A percentile compares a stretch with the other conserved stretches of the same genome.
Conservation (phyloP, 2,797 vertebrate genomes). For the Acanthornis magna region DNA sequence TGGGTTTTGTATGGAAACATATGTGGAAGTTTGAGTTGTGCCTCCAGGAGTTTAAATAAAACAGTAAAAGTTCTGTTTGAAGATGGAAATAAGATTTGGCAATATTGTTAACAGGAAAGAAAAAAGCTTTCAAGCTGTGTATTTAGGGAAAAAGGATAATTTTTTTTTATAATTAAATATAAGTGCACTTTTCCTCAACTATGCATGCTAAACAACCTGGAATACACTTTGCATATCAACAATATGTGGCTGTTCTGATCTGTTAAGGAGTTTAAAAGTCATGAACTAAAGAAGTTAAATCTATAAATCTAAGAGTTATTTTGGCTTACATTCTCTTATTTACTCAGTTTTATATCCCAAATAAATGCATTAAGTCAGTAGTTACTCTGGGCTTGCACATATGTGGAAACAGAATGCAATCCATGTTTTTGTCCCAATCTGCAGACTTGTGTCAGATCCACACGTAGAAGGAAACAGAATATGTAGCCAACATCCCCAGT, state of each 20-base stretch:
- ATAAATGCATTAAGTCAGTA: background rate
- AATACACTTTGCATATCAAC: background rate
- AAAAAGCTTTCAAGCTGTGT: background rate
- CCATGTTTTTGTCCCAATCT: background rate
- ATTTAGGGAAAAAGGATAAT: background rate
- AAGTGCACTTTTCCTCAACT: background rate
- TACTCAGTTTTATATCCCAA: background rate
- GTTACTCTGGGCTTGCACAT: background rate
- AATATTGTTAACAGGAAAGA: background rate
- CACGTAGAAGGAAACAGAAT: background rate
- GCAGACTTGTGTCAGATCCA: background rate
- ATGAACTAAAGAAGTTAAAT: background rate
- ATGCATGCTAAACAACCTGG: background rate
- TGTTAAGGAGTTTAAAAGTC: background rate
- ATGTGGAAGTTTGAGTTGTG: background rate
- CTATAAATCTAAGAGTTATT: background rate
- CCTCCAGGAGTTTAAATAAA: background rate
- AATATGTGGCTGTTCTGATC: background rate
- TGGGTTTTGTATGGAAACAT: background rate
- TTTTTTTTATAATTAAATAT: background rate
- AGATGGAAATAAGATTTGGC: background rate
- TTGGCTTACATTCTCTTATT: background rate
- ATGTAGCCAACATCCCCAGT: background rate
- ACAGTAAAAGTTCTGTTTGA: constrained; percentile 1
- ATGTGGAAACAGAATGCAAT: background rate